These are phyloP conservation scores for Etheostoma perlongum DNA, from an alignment of 2,797 vertebrate genomes.

Conservation along the genomic window DNA sequence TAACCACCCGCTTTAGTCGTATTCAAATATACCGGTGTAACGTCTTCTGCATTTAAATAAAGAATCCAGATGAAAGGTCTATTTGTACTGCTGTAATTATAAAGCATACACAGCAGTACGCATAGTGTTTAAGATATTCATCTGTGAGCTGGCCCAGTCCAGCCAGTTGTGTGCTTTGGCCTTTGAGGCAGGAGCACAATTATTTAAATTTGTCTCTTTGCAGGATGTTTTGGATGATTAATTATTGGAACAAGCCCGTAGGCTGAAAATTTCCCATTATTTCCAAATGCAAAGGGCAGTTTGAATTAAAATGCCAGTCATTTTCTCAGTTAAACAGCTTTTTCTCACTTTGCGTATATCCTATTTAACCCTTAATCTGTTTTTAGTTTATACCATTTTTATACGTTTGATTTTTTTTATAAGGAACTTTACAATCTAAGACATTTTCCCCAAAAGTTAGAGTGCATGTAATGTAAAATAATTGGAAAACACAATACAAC, in stretches of 20 bases:
- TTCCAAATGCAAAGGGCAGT: constrained; percentile 38
- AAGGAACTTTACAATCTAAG: neutral
- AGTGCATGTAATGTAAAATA: neutral
- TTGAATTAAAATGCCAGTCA: constrained; percentile 32
- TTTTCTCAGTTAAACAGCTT: constrained; percentile 31
- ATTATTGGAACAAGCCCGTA: constrained; percentile 42
- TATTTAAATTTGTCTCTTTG: constrained; percentile 34
- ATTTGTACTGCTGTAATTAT: constrained; percentile 23
- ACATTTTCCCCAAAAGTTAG: neutral
- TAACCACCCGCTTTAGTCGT: neutral
- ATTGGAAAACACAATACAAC: too few relatives aligned
- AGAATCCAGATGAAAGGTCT: too few relatives aligned
- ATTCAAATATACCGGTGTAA: neutral
- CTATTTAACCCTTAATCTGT: neutral
- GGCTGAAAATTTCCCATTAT: constrained; percentile 31
- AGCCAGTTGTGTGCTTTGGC: constrained; percentile 5
- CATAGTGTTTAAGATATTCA: neutral
- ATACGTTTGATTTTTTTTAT: neutral
- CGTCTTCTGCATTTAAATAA: neutral
- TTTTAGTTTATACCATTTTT: constrained; percentile 1
- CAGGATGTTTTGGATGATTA: constrained; percentile 51
- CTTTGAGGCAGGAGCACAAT: constrained; percentile 14
- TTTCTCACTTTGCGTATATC: constrained; percentile 23
- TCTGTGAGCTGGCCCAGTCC: neutral
- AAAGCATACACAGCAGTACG: constrained; percentile 16